Evolutionary conservation across 2,797 vertebrate genomes (phyloP).

Genomic region (Spondyliosoma cantharus): DNA sequence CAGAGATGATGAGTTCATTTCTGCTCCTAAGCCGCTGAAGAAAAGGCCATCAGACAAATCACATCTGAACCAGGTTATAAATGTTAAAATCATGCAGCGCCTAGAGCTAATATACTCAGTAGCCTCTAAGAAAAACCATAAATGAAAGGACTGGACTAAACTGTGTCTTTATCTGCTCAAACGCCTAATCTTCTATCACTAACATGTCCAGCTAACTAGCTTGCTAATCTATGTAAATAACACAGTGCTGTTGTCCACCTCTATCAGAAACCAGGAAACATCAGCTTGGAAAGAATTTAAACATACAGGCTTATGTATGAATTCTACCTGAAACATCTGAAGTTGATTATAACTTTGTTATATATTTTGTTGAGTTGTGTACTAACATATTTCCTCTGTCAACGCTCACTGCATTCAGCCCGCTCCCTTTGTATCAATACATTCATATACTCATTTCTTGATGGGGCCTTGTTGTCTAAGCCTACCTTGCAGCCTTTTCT

Average conservation of each 20-base stretch:
- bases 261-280: not conserved
- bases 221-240: not conserved
- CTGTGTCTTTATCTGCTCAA: not conserved
- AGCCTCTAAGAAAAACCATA: not conserved
- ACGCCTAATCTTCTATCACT: not conserved
- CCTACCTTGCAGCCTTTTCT: no score
- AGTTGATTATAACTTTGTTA: no score
- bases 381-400: no score
- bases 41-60: constrained; percentile 26
- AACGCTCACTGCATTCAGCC: no score
- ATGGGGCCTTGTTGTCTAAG: not conserved
- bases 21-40: constrained; percentile 26
- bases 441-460: not conserved
- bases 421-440: no score
- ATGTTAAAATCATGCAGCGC: not conserved
- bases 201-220: not conserved
- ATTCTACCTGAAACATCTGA: no score
- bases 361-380: no score
- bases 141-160: not conserved
- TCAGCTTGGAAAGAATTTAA: not conserved
- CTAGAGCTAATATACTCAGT: not conserved
- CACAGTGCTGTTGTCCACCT: not conserved
- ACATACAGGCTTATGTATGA: no score
- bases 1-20: constrained; percentile 59
- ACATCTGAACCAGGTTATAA: constrained; percentile 6